Base-by-base conservation (phyloP, 2,888 invertebrate genomes). In the Andrena fulva region DNA sequence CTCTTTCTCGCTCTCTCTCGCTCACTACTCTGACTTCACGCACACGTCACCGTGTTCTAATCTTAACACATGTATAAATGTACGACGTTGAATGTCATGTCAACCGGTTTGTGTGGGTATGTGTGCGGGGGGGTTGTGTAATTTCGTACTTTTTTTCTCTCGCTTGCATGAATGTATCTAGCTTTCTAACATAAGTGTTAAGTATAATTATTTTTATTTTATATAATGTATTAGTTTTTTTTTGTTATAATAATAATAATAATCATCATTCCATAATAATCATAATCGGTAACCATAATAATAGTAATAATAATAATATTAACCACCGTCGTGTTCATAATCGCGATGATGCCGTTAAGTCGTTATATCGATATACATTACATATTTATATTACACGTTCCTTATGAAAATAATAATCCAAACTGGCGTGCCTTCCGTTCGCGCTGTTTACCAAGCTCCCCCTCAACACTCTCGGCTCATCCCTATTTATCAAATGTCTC, bases 181-280 rank as follows among this genome's bases (percentile, higher is more conserved):
- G 92, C 91, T 91, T 91, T 91, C 92, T 93, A 92, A 92, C 90
- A 90, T 92, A 92, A 91, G 87, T 91, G 89, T 90, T 90, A 90
- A 88, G 90, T 91, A 89, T 91, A 90, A 91, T 91, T 91, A 91
- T 84, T 85, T 89, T 90, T 90, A 87, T 89, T 89, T 89, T 88
- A 87, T 90, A 89, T 90, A 91, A 89, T 90, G 85, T 87, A 88
- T 89, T 90, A 89, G 87, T 85, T 82, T 90, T 83, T 84, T 82
- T 68, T 84, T 84, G 59, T 87, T 81, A 87, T 89, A 82, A 85
- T 85, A 85, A 89, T 88, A 82, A 84, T 84, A 76, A 83, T n/a
- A 35, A 35, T 35, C 76, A 77, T 89, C 87, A 89, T 89, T 84
- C 77, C 77, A 82, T 89, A 89, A 89, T 86, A 89, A 89, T 87